Percentiles rank a stretch among this genome's conserved stretches.
Evolutionary conservation across 1,140 invertebrate species (phyloP).

Genomic region (Diplogasteroides magnus): DNA sequence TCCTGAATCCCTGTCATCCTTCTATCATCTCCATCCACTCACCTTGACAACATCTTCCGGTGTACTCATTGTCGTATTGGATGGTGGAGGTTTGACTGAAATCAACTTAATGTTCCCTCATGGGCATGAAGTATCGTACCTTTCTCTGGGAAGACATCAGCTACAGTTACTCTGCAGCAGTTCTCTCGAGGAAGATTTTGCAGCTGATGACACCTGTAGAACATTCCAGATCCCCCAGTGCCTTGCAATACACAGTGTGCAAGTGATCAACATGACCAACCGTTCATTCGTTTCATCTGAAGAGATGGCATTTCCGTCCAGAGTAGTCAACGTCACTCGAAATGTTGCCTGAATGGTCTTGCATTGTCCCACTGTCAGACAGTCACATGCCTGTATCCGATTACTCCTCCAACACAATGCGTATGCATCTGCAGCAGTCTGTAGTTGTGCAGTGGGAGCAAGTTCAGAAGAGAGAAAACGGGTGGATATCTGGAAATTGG

Average conservation of each 20-base stretch:
- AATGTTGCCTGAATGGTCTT: constrained; percentile 14
- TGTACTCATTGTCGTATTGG: background rate
- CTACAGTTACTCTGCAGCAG: constrained; percentile 20
- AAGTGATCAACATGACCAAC: background rate
- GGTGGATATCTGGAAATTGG: background rate
- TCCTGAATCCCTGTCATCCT: background rate
- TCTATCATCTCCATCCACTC: background rate
- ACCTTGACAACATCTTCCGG: background rate
- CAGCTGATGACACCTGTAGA: constrained; percentile 23
- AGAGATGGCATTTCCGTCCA: constrained; percentile 11
- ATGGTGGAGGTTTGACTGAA: background rate
- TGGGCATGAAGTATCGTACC: background rate
- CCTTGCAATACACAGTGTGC: constrained; percentile 1
- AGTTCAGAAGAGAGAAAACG: constrained; percentile 3
- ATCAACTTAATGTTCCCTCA: background rate
- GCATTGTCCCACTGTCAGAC: background rate
- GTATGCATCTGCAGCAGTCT: constrained; percentile 9
- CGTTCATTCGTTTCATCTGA: background rate
- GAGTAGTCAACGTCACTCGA: constrained; percentile 9
- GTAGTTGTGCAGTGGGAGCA: constrained; percentile 12
- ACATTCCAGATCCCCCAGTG: too few relatives aligned
- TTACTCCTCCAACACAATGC: constrained; percentile 23
- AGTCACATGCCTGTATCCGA: background rate
- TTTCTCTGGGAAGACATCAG: constrained; percentile 7
- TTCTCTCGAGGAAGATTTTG: constrained; percentile 25